Evolutionary conservation across 2,113 vertebrate species (phyloP).

Genomic region (Nanger granti): DNA sequence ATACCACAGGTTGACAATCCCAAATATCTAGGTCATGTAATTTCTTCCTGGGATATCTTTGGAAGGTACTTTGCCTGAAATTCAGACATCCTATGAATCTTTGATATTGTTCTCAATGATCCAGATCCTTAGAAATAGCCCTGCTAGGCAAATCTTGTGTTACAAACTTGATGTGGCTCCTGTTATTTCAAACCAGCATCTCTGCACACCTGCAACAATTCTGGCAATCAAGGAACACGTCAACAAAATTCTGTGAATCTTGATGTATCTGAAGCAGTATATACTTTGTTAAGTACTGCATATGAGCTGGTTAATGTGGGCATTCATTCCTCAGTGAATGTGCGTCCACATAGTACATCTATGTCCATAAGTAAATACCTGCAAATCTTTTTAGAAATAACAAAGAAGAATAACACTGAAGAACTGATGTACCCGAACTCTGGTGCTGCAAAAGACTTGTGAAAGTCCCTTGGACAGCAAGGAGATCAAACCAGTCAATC

Average conservation of each 20-base stretch:
- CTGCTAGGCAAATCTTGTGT: fast-evolving
- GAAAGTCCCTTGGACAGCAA: neutral
- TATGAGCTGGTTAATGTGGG: neutral
- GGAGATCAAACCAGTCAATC: neutral
- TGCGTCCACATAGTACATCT: neutral
- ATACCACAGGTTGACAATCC: neutral
- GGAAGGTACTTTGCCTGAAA: neutral
- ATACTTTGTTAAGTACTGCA: neutral
- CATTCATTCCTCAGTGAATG: neutral
- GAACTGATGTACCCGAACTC: neutral
- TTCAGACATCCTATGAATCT: neutral
- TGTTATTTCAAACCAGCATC: neutral
- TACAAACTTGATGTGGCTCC: neutral
- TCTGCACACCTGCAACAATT: fast-evolving
- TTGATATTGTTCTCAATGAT: neutral
- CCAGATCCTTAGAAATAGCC: neutral
- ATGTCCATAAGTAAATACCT: neutral
- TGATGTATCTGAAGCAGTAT: no score
- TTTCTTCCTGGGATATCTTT: neutral
- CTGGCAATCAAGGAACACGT: neutral
- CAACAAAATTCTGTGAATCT: neutral
- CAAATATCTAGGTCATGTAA: neutral
- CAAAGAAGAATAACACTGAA: neutral
- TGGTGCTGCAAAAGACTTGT: neutral
- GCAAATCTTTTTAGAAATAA: neutral